These are phyloP conservation scores for Limnephilus rhombicus DNA, from an alignment of 2,888 invertebrate genomes.

Conservation along the genomic window DNA sequence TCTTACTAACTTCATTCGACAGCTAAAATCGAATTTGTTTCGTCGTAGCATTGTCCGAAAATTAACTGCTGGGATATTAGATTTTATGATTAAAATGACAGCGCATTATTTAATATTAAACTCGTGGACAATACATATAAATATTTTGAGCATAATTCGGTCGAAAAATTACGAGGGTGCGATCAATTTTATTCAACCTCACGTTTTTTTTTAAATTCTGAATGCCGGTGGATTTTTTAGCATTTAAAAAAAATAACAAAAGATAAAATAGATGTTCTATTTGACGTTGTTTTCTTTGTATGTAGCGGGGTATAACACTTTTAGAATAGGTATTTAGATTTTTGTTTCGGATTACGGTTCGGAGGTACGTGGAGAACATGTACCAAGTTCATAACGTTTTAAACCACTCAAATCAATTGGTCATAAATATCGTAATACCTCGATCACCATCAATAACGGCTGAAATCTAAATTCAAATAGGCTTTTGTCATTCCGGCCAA, in stretches of 20 bases:
- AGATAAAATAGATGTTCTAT: no score
- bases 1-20: neutral
- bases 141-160: neutral
- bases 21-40: neutral
- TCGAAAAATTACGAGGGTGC: neutral
- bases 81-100: neutral
- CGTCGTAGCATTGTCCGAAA: neutral
- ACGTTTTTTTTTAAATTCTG: neutral
- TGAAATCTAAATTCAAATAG: slow-evolving; percentile 32
- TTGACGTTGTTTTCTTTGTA: no score
- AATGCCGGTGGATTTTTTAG: no score
- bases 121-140: neutral
- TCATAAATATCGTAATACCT: neutral
- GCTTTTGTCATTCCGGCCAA: slow-evolving; percentile 6
- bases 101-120: neutral
- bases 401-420: slow-evolving; percentile 4
- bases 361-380: neutral
- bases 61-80: neutral
- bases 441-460: slow-evolving; percentile 17
- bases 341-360: no score
- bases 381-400: neutral
- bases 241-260: no score
- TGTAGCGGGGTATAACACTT: no score
- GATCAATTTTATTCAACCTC: neutral
- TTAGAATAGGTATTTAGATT: no score